phyloP scores from a whole-genome alignment of 2,888 invertebrate genomes.

The Hemicrepidius hirtus region DNA sequence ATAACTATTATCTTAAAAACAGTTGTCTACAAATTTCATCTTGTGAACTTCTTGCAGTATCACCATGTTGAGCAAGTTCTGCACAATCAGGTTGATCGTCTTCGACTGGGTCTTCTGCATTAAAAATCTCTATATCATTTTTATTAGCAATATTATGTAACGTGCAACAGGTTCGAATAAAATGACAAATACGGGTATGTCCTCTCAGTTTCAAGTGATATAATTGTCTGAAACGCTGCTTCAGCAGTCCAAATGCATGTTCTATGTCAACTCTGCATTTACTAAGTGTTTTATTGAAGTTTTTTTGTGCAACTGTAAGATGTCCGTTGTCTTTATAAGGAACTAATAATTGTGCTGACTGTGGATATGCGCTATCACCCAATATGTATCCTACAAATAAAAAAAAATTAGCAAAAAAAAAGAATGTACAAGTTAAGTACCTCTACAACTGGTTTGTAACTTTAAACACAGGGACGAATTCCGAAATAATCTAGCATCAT shows the following conservation, averaged over 20 bases:
- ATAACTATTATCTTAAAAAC: background rate
- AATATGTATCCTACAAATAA: slow-evolving; percentile 34
- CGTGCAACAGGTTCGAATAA: slow-evolving; percentile 33
- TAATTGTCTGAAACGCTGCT: no score
- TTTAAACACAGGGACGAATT: slow-evolving; percentile 18
- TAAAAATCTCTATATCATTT: slow-evolving; percentile 4
- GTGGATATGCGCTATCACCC: slow-evolving; percentile 50
- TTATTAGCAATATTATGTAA: slow-evolving; percentile 39
- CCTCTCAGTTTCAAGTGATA: no score
- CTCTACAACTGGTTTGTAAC: slow-evolving; percentile 21
- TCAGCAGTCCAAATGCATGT: no score
- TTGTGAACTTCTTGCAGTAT: background rate
- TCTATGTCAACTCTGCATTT: slow-evolving; percentile 40
- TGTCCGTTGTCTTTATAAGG: slow-evolving; percentile 47
- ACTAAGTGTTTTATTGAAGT: slow-evolving; percentile 41
- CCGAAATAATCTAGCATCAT: slow-evolving; percentile 33
- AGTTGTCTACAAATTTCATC: slow-evolving; percentile 13
- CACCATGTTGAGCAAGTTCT: background rate
- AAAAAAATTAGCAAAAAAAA: slow-evolving; percentile 13
- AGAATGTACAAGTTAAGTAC: no score
- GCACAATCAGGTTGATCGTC: background rate
- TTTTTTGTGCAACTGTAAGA: slow-evolving; percentile 35
- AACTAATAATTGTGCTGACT: slow-evolving; percentile 28
- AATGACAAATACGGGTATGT: slow-evolving; percentile 43
- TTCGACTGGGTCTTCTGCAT: background rate